phyloP scores from a whole-genome alignment of 2,888 invertebrate genomes.

The Mythimna impura region DNA sequence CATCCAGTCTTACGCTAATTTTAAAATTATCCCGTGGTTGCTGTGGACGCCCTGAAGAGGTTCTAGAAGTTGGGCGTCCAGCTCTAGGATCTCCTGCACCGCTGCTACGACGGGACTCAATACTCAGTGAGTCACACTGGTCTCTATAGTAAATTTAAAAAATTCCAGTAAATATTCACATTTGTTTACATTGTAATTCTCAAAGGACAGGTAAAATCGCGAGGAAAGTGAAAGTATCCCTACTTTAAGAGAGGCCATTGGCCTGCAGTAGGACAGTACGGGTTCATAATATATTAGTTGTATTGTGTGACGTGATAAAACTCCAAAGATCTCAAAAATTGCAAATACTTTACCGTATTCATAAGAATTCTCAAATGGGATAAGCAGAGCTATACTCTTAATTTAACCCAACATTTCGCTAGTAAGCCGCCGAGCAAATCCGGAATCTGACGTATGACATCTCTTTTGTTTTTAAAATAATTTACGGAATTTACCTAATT shows the following conservation, averaged over 20 bases:
- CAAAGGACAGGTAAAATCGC: too few relatives aligned
- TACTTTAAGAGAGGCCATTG: too few relatives aligned
- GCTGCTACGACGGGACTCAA: conserved; percentile 70
- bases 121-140: conserved; percentile 62
- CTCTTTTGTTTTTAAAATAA: too few relatives aligned
- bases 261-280: too few relatives aligned
- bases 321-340: background rate
- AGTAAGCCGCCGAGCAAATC: too few relatives aligned
- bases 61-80: conserved; percentile 63
- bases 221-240: too few relatives aligned
- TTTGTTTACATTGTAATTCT: background rate
- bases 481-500: too few relatives aligned
- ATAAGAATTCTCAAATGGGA: background rate
- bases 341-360: background rate
- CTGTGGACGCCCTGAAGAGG: conserved; percentile 48
- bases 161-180: background rate
- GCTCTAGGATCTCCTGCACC: conserved; percentile 79
- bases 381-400: background rate
- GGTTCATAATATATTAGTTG: background rate
- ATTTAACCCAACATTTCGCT: background rate
- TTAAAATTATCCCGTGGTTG: conserved; percentile 59
- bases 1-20: conserved; percentile 58
- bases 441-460: too few relatives aligned
- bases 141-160: conserved; percentile 62
- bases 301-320: too few relatives aligned